Base-by-base conservation (phyloP, 1,140 invertebrate genomes). In the Acromyrmex heyeri region DNA sequence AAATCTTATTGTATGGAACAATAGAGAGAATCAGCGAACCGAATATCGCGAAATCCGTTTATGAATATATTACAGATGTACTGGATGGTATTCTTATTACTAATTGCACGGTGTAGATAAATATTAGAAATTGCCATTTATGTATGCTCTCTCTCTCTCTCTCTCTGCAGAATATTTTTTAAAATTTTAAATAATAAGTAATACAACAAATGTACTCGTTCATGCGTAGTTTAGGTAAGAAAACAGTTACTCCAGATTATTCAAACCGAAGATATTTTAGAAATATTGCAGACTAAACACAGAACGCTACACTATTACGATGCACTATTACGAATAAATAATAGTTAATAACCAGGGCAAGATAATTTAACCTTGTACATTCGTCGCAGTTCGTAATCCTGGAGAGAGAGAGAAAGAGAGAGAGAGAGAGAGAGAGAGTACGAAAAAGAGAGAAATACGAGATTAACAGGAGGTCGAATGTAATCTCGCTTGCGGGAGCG, bases 381-480 rank as follows among this genome's bases (percentile, higher is more conserved):
- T n/a, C 55, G n/a, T 73, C 55, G 18, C 50, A 64, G 4, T 64
- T 8, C 12, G 76, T 81, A 70, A 81, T 73, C 24, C 69, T 16
- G 30, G 44, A 61, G 14, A 24, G 38, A 55, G 21, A 83, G 14
- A 30, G 27, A 61, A 7, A 34, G 30, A 34, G 30, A 34, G 30
- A 30, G 24, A 34, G 59, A 55, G 16, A 24, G 34, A 73, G 62
- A 73, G 27, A 24, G 59, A 55, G 16, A 38, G 21, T 14, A 48
- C 12, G 34, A 73, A 75, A 73, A 73, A 83, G n/a, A 30, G 38
- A 61, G n/a, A 21, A 75, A 61, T 61, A 34, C 24, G 44, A 75
- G 79, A 83, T 83, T 73, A 83, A 75, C 69, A 61, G n/a, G 55
- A 59, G 79, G 53, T 83, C 69, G 69, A 83, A 73, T 75, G 69